These are phyloP conservation scores for Oeneis ivallda DNA, from an alignment of 2,888 invertebrate species.

Conservation along the genomic window DNA sequence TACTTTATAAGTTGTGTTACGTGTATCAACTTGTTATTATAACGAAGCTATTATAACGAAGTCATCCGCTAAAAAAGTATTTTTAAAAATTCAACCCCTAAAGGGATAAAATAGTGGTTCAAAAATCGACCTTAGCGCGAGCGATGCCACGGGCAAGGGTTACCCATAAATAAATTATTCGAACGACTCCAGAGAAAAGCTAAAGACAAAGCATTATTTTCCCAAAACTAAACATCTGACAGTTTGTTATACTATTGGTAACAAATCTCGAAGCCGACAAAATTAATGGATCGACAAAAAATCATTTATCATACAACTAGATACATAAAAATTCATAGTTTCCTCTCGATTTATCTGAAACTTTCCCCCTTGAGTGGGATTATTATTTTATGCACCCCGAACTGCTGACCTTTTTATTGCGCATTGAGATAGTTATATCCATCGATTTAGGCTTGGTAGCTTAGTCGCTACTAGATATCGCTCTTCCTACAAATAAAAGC, in stretches of 20 bases:
- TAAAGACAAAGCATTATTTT: background rate
- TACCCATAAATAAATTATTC: background rate
- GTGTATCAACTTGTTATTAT: too few species aligned
- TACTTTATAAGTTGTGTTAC: too few species aligned
- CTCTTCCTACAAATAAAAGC: too few species aligned
- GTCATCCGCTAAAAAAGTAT: too few species aligned
- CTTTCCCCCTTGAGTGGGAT: slow-evolving; percentile 33
- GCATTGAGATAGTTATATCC: background rate
- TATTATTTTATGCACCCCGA: slow-evolving; percentile 70
- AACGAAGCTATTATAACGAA: too few species aligned
- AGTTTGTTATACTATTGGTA: background rate
- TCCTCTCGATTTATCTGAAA: slow-evolving; percentile 6
- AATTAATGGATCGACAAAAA: background rate
- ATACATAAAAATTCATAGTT: slow-evolving; percentile 18
- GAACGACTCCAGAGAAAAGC: background rate
- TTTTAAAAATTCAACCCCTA: too few species aligned
- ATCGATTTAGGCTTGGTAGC: too few species aligned
- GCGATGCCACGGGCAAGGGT: too few species aligned
- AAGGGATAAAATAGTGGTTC: too few species aligned
- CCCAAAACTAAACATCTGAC: background rate
- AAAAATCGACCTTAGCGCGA: too few species aligned
- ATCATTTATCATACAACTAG: slow-evolving; percentile 3
- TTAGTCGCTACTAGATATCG: too few species aligned
- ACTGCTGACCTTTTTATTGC: slow-evolving; percentile 3
- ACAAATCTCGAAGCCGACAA: background rate